Base-by-base conservation (phyloP, 2,888 invertebrate genomes). In the Zaprionus lineosus region DNA sequence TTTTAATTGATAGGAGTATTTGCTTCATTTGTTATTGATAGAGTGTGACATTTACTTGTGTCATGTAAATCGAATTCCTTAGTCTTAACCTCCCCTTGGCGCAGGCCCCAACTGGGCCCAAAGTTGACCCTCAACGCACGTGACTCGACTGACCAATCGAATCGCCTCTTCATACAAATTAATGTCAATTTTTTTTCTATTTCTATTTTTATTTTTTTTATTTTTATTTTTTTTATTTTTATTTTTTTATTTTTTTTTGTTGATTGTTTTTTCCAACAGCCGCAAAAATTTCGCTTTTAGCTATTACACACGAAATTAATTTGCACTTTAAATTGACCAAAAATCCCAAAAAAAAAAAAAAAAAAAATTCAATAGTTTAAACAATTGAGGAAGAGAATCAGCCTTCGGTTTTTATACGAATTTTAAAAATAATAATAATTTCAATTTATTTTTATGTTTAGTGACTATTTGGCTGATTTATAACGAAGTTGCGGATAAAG, bases 41-140 rank as follows among this genome's bases (percentile, higher is more conserved):
- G 48, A 62, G 51, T 56, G 56, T 51, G 66, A 67, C 68, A 73
- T 18, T 55, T 52, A 52, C 50, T 24, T 39, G 36, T 48, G 34
- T 53, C 56, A 66, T 70, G 59, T 71, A 69, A 70, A 71, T 65
- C 64, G 58, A 58, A 81, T 77, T 81, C 70, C 69, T 65, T 70
- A 53, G 55, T 65, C 52, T 55, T 64, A 79, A 64, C 81, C 84
- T 85, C 83, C 74, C 86, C 85, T 85, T 85, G 85, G 66, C 36
- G 48, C 43, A 65, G n/a, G n/a, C n/a, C 24, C 43, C 34, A 47
- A 48, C 58, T 63, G 48, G 50, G 77, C 79, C 68, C 68, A 68
- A 44, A 29, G 40, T 21, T 52, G 61, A 58, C 64, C 60, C 69
- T 69, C 63, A 31, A 1, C 15, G 64, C 51, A 86, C 84, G 84